Evolutionary conservation across 2,888 invertebrate species (phyloP).

Genomic region (Dicyrtomina minuta): DNA sequence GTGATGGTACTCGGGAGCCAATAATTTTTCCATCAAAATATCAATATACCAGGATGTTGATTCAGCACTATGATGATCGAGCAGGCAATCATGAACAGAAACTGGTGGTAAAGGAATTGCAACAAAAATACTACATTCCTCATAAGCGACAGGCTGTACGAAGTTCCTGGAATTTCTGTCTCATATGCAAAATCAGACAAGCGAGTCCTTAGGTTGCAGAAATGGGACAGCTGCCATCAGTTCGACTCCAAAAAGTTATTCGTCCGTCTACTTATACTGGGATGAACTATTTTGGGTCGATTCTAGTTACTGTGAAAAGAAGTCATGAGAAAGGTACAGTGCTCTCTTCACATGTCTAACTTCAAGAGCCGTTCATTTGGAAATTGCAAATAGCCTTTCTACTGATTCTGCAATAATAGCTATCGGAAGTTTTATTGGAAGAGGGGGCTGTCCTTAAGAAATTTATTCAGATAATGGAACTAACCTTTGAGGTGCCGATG

Average conservation of each 20-base stretch:
- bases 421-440: constrained; percentile 55
- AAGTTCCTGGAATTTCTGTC: constrained; percentile 17
- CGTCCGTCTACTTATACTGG: constrained; percentile 33
- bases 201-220: constrained; percentile 15
- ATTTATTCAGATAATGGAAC: constrained; percentile 57
- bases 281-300: constrained; percentile 37
- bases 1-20: neutral
- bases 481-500: constrained; percentile 56
- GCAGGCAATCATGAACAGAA: constrained; percentile 22
- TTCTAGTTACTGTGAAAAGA: constrained; percentile 25
- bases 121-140: constrained; percentile 21
- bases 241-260: constrained; percentile 3
- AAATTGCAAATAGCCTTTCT: constrained; percentile 54
- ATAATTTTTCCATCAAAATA: constrained; percentile 1
- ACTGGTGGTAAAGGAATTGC: constrained; percentile 14
- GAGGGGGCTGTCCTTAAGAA: constrained; percentile 54
- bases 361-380: constrained; percentile 56
- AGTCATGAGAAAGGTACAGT: constrained; percentile 25
- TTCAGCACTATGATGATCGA: neutral
- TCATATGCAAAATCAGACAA: constrained; percentile 18
- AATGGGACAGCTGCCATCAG: constrained; percentile 30
- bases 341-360: constrained; percentile 56
- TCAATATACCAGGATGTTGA: neutral
- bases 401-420: constrained; percentile 54
- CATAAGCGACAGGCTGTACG: constrained; percentile 22